Base-by-base conservation (phyloP, 2,888 invertebrate species). In the Eupithecia tripunctaria region DNA sequence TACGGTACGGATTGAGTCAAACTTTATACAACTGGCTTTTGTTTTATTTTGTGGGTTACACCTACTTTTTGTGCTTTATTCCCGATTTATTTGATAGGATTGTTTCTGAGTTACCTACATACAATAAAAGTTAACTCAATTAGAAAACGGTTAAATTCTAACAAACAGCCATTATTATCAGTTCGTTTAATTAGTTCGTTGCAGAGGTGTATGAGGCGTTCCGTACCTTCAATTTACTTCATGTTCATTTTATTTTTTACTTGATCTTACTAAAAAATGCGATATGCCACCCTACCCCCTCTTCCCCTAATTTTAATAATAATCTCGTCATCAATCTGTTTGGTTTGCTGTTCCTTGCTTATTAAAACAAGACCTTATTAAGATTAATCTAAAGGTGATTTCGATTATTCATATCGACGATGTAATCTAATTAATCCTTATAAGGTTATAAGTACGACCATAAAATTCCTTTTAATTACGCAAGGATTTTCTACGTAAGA, bases 241-340 rank as follows among this genome's bases (percentile, higher is more conserved):
- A 38, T 38, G 32, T 32, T 6, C 5, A 3, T 32, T 32, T 32
- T 32, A 32, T 32, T 2, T 47, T 47, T 47, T 47, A 47, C n/a
- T 47, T 7, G 0, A n/a, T 47, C 14, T 27, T 14, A 14, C 27
- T 21, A 14, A 59, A 59, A 59, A 27, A 60, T 25, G 56, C 5
- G 21, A 29, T 60, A 18, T 1, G 1, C 47, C 27, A 67, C 36
- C 1, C 18, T 27, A 43, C 78, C 85, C 85, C 73, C 71, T 59
- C 76, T 75, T 83, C 83, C 88, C 79, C 86, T 85, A 83, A 86
- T 87, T 87, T 85, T 82, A 85, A 86, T 86, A 84, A 85, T 87
- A 87, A 87, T 88, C 88, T 86, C 79, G 73, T 82, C 82, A 86
- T 87, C 86, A 86, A 85, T 88, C 86, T 85, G 79, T 83, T 84